Conservation (phyloP, 2,888 invertebrate species). For the Steinernema carpocapsae region DNA sequence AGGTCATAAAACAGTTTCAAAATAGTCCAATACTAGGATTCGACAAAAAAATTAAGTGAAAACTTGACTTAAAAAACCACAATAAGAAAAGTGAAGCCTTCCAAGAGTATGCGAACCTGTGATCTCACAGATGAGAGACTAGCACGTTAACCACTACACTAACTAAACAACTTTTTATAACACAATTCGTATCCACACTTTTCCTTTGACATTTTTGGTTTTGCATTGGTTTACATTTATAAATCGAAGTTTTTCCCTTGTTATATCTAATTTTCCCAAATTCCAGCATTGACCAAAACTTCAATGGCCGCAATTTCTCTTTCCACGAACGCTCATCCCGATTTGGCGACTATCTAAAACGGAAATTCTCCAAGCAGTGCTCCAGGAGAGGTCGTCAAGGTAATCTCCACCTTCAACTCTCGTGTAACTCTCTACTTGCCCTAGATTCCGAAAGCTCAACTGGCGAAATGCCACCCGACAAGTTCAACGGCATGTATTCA, state of each 20-base stretch:
- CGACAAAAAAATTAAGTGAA: too few species aligned
- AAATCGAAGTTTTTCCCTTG: neutral
- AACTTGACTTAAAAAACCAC: too few species aligned
- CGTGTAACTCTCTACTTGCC: too few species aligned
- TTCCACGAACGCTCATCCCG: slow-evolving; percentile 4
- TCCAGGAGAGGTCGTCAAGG: slow-evolving; percentile 3
- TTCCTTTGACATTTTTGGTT: too few species aligned
- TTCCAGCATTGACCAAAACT: slow-evolving; percentile 1
- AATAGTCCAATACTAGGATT: neutral
- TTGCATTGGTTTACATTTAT: neutral
- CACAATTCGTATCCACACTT: too few species aligned
- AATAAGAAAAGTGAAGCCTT: too few species aligned
- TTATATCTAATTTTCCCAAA: neutral
- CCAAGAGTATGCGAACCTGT: neutral
- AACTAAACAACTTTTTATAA: too few species aligned
- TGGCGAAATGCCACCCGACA: neutral
- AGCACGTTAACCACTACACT: too few species aligned
- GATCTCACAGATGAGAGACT: too few species aligned
- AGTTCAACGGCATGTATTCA: slow-evolving; percentile 19
- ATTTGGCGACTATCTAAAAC: neutral
- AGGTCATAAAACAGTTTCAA: neutral
- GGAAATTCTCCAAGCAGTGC: slow-evolving; percentile 14
- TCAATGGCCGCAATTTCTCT: neutral
- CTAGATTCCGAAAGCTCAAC: slow-evolving; percentile 1
- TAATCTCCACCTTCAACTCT: neutral